Conservation (phyloP, 2,113 vertebrate species). For the Oreochromis aureus region DNA sequence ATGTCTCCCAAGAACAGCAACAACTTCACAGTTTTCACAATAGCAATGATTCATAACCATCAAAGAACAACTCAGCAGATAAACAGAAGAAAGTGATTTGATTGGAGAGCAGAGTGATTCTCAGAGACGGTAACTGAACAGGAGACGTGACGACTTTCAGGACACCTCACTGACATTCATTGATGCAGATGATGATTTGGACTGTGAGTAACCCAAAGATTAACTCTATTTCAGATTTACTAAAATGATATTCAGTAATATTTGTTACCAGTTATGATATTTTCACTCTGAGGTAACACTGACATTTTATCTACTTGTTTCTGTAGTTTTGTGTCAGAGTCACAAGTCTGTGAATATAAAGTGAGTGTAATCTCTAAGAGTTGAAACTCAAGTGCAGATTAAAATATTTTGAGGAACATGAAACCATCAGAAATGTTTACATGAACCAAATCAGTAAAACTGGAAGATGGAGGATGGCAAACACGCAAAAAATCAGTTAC, state of each 20-base stretch:
- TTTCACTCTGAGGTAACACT: neutral
- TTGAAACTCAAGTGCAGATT: fast-evolving
- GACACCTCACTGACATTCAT: neutral
- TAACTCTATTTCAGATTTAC: no score
- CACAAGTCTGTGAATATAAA: fast-evolving
- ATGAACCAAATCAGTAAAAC: fast-evolving
- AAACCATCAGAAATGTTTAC: neutral
- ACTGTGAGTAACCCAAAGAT: neutral
- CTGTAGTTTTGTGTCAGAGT: neutral
- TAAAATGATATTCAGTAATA: neutral
- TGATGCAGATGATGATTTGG: neutral
- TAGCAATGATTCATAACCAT: neutral
- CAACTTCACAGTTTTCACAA: neutral
- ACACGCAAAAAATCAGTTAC: neutral
- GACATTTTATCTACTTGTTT: fast-evolving
- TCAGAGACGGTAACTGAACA: neutral
- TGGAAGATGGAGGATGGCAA: neutral
- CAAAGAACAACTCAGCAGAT: fast-evolving
- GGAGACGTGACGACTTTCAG: neutral
- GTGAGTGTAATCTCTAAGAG: neutral
- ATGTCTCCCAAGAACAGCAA: neutral
- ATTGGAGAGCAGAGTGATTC: neutral
- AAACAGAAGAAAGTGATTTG: neutral
- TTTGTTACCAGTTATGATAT: neutral
- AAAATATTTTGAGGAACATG: neutral